A percentile compares a stretch with the other conserved stretches of the same genome.
These are phyloP conservation scores for Polypterus bichir DNA, from an alignment of 2,113 vertebrate genomes.

Conservation along the genomic window DNA sequence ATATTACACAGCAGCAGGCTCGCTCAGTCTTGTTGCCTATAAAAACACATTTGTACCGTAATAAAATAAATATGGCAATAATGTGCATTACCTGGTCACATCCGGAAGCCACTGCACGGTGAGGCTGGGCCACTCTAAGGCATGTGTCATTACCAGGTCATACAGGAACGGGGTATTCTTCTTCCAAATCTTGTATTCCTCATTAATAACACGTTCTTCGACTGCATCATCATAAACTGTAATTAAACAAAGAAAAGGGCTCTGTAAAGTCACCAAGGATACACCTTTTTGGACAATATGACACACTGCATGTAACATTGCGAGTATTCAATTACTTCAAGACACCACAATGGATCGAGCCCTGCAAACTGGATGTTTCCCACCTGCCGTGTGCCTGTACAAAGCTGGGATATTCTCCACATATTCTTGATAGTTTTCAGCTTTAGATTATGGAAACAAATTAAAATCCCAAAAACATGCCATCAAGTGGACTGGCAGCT, in stretches of 20 bases:
- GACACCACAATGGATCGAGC: background rate
- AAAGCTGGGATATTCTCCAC: too few relatives aligned
- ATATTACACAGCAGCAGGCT: too few relatives aligned
- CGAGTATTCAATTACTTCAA: background rate
- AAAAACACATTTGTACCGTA: too few relatives aligned
- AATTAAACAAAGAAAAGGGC: constrained; percentile 12
- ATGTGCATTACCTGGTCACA: constrained; percentile 62
- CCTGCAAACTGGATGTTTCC: background rate
- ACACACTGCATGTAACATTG: too few relatives aligned
- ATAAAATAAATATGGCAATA: too few relatives aligned
- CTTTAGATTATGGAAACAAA: too few relatives aligned
- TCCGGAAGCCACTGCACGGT: constrained; percentile 86
- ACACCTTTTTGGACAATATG: too few relatives aligned
- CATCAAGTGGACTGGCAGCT: too few relatives aligned
- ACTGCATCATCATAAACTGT: constrained; percentile 79
- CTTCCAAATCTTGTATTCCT: constrained; percentile 93
- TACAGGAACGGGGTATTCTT: constrained; percentile 86
- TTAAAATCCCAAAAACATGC: too few relatives aligned
- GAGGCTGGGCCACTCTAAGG: constrained; percentile 84
- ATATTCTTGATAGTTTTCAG: too few relatives aligned
- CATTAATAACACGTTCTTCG: constrained; percentile 82
- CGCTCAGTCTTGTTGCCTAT: too few relatives aligned
- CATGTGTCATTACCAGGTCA: constrained; percentile 82
- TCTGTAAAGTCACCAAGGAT: too few relatives aligned
- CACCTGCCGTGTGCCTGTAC: background rate